Base-by-base conservation (phyloP, 2,888 invertebrate species). In the Corythucha ciliata region DNA sequence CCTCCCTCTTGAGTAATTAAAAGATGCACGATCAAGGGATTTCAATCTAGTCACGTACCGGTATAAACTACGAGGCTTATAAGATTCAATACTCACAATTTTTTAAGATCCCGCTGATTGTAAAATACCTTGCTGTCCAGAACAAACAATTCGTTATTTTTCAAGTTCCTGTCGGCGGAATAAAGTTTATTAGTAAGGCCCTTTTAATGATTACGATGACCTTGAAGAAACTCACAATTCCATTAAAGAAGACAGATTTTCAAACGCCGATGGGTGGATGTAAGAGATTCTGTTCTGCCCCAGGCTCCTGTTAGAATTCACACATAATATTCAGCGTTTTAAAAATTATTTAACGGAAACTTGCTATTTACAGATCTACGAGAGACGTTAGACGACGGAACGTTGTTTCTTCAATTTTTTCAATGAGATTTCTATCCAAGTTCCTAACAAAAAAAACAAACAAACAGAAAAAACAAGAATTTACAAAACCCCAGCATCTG, bases 211-310 rank as follows among this genome's bases (percentile, higher is more conserved):
- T 8, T 8, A 39, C 5, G 39, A n/a, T 5, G 5, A 8, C 39
- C 6, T 6, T 12, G 20, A 6, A 22, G 33, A 52, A 29, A 71
- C 73, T 74, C 66, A 77, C 76, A 77, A 65, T 61, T 75, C 74
- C 50, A 65, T 59, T 18, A 77, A 67, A 40, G 68, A 63, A 10
- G 57, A 58, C 36, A 72, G 62, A 58, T 68, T 68, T 48, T 60
- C 63, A 63, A 77, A 75, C 24, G 74, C 71, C 34, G 63, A 63
- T 44, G 67, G 62, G 54, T 70, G 67, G 48, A 77, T 70, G 41
- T 64, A 20, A 61, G 60, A 52, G 75, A 54, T 54, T 29, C 21
- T 33, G 42, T 54, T 54, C 36, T 48, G 41, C 14, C 40, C 51
- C 10, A 55, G 16, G 27, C 50, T 36, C 34, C 51, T 52, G 26